Conservation (phyloP, 2,797 vertebrate species). For the Dermochelys coriacea region DNA sequence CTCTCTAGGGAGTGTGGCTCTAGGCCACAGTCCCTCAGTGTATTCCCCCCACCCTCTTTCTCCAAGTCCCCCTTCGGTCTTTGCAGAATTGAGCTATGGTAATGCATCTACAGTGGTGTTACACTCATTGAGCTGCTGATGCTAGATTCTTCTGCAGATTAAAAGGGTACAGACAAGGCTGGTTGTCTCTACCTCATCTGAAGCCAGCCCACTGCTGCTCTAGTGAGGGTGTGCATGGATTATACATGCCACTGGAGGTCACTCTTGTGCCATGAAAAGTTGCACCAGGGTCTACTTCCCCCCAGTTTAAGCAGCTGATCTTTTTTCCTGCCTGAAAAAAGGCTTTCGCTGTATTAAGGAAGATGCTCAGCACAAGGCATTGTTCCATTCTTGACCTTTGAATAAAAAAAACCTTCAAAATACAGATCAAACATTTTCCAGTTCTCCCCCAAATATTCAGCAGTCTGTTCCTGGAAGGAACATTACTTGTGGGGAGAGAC, state of each 20-base stretch:
- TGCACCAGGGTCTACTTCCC: neutral
- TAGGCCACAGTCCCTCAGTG: neutral
- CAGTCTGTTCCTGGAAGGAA: neutral
- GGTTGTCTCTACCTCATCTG: neutral
- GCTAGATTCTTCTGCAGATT: fast-evolving
- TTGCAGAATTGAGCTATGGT: neutral
- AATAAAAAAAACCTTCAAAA: neutral
- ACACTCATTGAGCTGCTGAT: neutral
- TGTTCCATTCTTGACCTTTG: fast-evolving
- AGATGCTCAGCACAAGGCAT: fast-evolving
- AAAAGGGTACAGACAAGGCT: neutral
- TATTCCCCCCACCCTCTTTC: neutral
- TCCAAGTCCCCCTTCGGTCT: neutral
- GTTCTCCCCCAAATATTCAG: fast-evolving
- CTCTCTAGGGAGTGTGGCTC: neutral
- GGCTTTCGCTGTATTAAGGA: fast-evolving
- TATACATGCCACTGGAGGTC: constrained; percentile 70
- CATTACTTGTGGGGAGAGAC: neutral
- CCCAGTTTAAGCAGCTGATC: neutral
- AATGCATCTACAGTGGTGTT: neutral
- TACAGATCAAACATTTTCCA: neutral
- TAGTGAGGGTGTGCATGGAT: neutral
- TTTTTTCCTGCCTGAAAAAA: neutral
- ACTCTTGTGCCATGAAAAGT: constrained; percentile 57
- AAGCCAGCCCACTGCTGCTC: neutral